Percentiles rank a stretch among this genome's conserved stretches.
Conservation (phyloP, 2,113 vertebrate species). For the Strigops habroptila region DNA sequence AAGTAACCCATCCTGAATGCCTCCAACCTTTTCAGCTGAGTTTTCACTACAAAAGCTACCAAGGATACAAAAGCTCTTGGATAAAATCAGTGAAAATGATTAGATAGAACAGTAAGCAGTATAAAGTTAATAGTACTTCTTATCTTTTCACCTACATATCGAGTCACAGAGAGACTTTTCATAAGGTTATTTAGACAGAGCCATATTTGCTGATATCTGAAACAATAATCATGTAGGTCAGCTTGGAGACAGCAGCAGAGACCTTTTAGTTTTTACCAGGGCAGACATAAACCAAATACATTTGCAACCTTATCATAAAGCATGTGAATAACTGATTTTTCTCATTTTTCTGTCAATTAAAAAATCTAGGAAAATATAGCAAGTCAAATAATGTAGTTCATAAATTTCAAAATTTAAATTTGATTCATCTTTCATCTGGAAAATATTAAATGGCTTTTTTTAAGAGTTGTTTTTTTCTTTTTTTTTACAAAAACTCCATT, state of each 20-base stretch:
- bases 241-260: background rate
- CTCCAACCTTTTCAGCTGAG: background rate
- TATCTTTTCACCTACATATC: background rate
- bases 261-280: background rate
- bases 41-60: background rate
- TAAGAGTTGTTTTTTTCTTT: rapidly evolving
- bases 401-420: background rate
- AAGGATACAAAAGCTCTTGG: background rate
- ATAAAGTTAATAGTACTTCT: background rate
- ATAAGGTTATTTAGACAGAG: background rate
- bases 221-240: background rate
- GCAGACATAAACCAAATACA: background rate
- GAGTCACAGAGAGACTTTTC: background rate
- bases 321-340: background rate
- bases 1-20: background rate
- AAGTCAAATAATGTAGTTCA: background rate
- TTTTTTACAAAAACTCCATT: background rate
- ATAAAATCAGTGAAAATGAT: background rate
- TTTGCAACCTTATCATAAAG: background rate
- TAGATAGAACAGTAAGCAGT: background rate
- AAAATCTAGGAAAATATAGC: background rate
- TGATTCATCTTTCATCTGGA: background rate
- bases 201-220: background rate
- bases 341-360: background rate
- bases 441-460: background rate